A percentile compares a stretch with the other conserved stretches of the same genome.
phyloP scores from a whole-genome alignment of 1,140 invertebrate genomes.

The Lineus longissimus region DNA sequence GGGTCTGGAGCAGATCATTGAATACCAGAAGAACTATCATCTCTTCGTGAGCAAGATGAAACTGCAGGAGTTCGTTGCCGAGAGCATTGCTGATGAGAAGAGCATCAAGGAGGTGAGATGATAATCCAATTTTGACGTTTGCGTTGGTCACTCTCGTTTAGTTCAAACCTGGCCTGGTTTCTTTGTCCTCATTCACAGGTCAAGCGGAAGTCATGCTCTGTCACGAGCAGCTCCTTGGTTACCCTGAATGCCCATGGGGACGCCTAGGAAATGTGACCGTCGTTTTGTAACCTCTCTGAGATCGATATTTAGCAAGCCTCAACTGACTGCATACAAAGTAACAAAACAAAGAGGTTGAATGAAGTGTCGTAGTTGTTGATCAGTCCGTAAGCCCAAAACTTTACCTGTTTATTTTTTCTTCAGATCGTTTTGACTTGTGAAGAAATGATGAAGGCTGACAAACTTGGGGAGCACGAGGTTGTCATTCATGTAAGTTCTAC shows the following conservation, averaged over 20 bases:
- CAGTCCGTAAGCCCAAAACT: neutral
- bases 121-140: neutral
- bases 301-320: too few species aligned
- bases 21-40: slow-evolving; percentile 58
- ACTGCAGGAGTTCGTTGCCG: slow-evolving; percentile 69
- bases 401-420: neutral
- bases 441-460: neutral
- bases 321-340: too few species aligned
- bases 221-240: neutral
- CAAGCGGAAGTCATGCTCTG: neutral
- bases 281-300: too few species aligned
- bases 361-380: neutral
- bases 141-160: too few species aligned
- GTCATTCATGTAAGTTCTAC: neutral
- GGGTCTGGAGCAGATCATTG: slow-evolving; percentile 80
- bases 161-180: neutral
- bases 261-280: neutral
- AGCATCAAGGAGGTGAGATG: slow-evolving; percentile 54
- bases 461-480: neutral
- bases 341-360: too few species aligned
- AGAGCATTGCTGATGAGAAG: slow-evolving; percentile 75
- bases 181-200: neutral
- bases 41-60: slow-evolving; percentile 80
- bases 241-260: neutral
- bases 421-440: slow-evolving; percentile 1